These are phyloP conservation scores for Trachemys scripta DNA, from an alignment of 2,113 vertebrate genomes.

Conservation along the genomic window DNA sequence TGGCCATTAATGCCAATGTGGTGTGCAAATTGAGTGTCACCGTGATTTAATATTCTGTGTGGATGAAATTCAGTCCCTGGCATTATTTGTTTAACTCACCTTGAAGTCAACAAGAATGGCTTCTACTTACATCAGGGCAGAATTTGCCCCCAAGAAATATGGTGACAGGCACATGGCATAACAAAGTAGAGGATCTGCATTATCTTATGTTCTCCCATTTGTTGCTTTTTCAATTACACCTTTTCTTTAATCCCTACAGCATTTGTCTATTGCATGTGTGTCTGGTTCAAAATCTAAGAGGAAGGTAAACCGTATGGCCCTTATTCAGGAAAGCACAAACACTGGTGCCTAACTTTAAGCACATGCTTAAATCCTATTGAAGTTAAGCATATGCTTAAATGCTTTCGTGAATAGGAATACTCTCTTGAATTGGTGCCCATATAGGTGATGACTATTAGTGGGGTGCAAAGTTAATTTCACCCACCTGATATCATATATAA, in stretches of 20 bases:
- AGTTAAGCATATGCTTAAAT: not conserved
- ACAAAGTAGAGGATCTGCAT: not conserved
- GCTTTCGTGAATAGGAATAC: not conserved
- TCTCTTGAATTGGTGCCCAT: not conserved
- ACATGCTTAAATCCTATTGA: not conserved
- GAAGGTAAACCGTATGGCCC: not conserved
- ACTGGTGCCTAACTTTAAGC: not conserved
- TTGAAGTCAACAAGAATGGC: not conserved
- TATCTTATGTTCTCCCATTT: not conserved
- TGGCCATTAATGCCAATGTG: not conserved
- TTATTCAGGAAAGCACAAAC: not conserved
- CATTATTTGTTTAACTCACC: not conserved
- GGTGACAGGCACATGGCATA: not conserved
- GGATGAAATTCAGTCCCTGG: not conserved
- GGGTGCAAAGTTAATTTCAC: not conserved
- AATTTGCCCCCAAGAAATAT: not conserved
- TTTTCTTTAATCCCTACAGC: fast-evolving
- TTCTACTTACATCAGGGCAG: not conserved
- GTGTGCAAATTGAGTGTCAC: not conserved
- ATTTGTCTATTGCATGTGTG: not conserved
- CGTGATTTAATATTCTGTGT: fast-evolving
- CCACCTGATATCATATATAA: not conserved
- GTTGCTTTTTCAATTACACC: not conserved
- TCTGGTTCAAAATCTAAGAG: not conserved
- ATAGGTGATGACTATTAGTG: not conserved